Conservation (phyloP, 2,888 invertebrate species). For the Pachydiplax longipennis region DNA sequence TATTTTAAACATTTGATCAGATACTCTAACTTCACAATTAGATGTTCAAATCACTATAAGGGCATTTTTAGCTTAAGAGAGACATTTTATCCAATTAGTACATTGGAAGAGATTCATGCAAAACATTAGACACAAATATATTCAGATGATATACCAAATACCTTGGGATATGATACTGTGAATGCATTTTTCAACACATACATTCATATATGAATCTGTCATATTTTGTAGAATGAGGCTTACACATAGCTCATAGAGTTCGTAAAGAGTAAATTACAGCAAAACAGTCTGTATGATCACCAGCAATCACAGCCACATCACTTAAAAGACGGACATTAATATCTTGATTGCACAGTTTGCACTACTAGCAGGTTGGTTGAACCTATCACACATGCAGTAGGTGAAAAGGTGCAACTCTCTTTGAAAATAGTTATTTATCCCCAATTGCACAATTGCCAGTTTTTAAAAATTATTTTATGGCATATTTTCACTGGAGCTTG, state of each 20-base stretch:
- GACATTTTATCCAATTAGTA: conserved; percentile 42
- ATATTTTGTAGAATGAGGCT: conserved; percentile 31
- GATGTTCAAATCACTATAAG: conserved; percentile 39
- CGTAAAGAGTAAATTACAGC: conserved; percentile 12
- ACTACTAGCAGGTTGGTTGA: conserved; percentile 35
- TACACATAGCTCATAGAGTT: conserved; percentile 18
- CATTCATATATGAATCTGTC: conserved; percentile 17
- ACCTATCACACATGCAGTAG: conserved; percentile 29
- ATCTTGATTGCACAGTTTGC: conserved; percentile 44
- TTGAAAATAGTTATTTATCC: conserved; percentile 40
- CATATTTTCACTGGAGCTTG: conserved; percentile 22
- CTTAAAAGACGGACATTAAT: conserved; percentile 33
- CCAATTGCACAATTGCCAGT: conserved; percentile 31
- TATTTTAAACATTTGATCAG: background rate
- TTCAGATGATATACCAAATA: conserved; percentile 32
- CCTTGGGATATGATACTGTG: conserved; percentile 36
- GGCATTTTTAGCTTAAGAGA: conserved; percentile 31
- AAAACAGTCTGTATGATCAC: conserved; percentile 30
- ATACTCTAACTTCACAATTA: conserved; percentile 32
- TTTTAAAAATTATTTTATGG: background rate
- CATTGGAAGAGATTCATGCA: conserved; percentile 42
- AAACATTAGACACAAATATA: conserved; percentile 38
- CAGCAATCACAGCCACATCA: conserved; percentile 43
- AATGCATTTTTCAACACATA: background rate
- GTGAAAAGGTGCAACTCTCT: conserved; percentile 9